These are phyloP conservation scores for Sepiola atlantica DNA, from an alignment of 2,888 invertebrate species.

Conservation along the genomic window DNA sequence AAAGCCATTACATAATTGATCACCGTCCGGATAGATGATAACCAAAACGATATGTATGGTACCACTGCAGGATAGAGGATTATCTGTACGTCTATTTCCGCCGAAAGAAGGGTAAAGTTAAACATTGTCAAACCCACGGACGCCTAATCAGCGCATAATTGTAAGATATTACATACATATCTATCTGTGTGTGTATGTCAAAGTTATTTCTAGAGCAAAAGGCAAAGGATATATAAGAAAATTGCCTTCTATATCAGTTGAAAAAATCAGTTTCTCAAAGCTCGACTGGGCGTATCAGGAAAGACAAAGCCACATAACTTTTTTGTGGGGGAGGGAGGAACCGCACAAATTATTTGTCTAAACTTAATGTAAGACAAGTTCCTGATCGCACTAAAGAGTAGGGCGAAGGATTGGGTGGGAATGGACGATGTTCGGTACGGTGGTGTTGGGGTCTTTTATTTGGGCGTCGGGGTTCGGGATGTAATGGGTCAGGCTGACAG, in stretches of 20 bases:
- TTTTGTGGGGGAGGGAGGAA: not conserved
- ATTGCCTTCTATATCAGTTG: not conserved
- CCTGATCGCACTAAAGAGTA: not conserved
- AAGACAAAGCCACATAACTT: not conserved
- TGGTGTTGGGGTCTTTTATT: not conserved
- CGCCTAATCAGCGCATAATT: too few relatives aligned
- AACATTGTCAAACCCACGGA: too few relatives aligned
- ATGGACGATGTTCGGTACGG: not conserved
- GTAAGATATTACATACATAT: too few relatives aligned
- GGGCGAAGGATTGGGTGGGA: not conserved
- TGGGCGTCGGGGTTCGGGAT: not conserved
- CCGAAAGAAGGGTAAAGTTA: too few relatives aligned
- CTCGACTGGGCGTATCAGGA: not conserved
- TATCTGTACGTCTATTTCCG: too few relatives aligned
- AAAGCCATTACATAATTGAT: too few relatives aligned
- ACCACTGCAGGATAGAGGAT: too few relatives aligned
- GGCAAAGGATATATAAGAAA: not conserved
- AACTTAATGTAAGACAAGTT: not conserved
- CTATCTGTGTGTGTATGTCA: not conserved
- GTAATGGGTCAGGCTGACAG: constrained; percentile 9
- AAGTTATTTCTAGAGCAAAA: not conserved
- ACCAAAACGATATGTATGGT: too few relatives aligned
- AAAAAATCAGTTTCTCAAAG: not conserved
- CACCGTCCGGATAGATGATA: too few relatives aligned
- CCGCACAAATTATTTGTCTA: not conserved